Evolutionary conservation across 2,888 invertebrate genomes (phyloP), one percentile per base, ranked within the genome.

Genomic region (Drosophila neonasuta): DNA sequence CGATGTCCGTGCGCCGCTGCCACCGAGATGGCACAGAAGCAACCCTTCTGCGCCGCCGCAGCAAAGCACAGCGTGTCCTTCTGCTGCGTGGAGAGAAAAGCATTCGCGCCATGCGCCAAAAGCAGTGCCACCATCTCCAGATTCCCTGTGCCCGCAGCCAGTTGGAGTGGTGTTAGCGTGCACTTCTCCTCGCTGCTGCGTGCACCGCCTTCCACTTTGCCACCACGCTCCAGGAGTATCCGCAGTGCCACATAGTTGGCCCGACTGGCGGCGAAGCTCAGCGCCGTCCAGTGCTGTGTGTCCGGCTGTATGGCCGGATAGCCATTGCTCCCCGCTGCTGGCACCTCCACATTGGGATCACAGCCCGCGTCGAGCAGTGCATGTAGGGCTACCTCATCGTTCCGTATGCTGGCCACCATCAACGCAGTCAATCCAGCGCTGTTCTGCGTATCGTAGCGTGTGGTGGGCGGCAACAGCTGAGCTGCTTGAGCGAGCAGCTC

Each of bases 1-100:
- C 97, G 92, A 56, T 97, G 96, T 0, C 97, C 97, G 89, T 97
- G 97, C 1, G 96, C 95, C 36, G 97, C 96, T 24, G 97, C 97
- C 10, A 97, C 96, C 0, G 97, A 96, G 83, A 97, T 95, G 36
- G 97, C 96, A 88, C 96, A 96, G 87, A 96, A 97, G 87, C 96
- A 96, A 1, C 97, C 97, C 62, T 96, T 93, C 87, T 97, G 97
- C 0, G 96, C 96, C 0, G 96, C 95, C 0, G 95, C 95, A 0
- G 96, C 96, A 87, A 97, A 97, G 80, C 96, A 96, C 61, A 97
- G 92, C 0, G 95, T 94, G 86, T 97, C 97, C 83, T 95, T 95
- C 66, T 95, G 93, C 80, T 96, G 93, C 0, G 97, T 97, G 0
- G 96, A 95, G 3, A 96, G 92, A 91, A 97, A 97, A 0, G 97